These are phyloP conservation scores for Xylota segnis DNA, from an alignment of 2,888 invertebrate genomes.

Conservation along the genomic window DNA sequence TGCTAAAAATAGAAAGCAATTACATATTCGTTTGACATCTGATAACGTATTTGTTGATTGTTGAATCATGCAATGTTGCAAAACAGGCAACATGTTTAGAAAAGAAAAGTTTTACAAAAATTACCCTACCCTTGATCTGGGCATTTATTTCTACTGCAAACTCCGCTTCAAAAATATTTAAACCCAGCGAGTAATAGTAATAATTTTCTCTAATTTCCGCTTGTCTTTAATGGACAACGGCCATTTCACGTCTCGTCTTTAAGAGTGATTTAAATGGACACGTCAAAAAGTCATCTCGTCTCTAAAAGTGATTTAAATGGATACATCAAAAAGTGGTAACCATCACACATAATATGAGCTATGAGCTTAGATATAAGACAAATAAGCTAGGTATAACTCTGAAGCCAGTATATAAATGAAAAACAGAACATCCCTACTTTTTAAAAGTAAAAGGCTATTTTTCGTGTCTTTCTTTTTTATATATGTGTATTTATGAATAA, in stretches of 20 bases:
- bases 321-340: not conserved
- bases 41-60: constrained; percentile 68
- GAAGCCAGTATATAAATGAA: constrained; percentile 14
- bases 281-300: not conserved
- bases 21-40: constrained; percentile 27
- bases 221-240: not conserved
- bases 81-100: constrained; percentile 24
- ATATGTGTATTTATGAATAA: constrained; percentile 62
- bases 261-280: not conserved
- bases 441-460: constrained; percentile 56
- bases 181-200: not conserved
- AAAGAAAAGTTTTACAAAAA: not conserved
- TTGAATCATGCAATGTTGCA: constrained; percentile 66
- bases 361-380: constrained; percentile 12
- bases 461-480: constrained; percentile 57
- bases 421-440: not conserved
- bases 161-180: not conserved
- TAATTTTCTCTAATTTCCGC: too few relatives aligned
- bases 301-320: not conserved
- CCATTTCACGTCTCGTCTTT: not conserved
- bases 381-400: constrained; percentile 31
- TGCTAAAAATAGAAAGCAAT: constrained; percentile 31
- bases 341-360: constrained; percentile 44
- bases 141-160: not conserved
- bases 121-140: not conserved